Evolutionary conservation across 2,797 vertebrate genomes (phyloP).

Genomic region (Urocyon cinereoargenteus): DNA sequence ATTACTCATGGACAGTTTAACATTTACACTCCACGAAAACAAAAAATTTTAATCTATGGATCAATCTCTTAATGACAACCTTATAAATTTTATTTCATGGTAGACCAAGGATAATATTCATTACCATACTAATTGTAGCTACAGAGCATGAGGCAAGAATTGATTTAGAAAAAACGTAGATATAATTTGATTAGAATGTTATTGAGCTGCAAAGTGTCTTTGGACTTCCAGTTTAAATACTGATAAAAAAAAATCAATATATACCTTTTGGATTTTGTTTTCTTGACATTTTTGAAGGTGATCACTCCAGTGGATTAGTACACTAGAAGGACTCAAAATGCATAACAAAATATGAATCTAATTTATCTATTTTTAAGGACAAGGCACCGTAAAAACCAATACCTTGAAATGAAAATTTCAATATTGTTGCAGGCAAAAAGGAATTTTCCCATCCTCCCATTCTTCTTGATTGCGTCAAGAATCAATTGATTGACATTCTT

Average conservation of each 20-base stretch:
- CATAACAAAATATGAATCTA: constrained; percentile 38
- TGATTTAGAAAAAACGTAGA: constrained; percentile 73
- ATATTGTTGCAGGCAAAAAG: neutral
- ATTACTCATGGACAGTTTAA: constrained; percentile 11
- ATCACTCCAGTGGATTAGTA: neutral
- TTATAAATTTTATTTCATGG: constrained; percentile 71
- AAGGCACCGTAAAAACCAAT: neutral
- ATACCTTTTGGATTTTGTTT: constrained; percentile 55
- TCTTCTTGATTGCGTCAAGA: too few species aligned
- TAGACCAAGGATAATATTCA: constrained; percentile 72
- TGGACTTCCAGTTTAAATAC: constrained; percentile 75
- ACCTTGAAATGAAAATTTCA: constrained; percentile 20
- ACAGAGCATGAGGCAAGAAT: constrained; percentile 45
- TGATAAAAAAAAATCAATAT: constrained; percentile 73
- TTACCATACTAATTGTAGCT: constrained; percentile 65
- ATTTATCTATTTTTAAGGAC: constrained; percentile 19
- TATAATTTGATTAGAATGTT: constrained; percentile 70
- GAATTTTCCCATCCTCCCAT: neutral
- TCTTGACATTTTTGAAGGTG: constrained; percentile 77
- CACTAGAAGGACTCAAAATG: neutral
- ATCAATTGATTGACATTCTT: too few species aligned
- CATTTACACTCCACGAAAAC: constrained; percentile 25
- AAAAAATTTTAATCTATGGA: constrained; percentile 23
- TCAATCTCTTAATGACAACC: constrained; percentile 73
- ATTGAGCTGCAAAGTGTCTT: constrained; percentile 67